These are phyloP conservation scores for Caenorhabditis tropicalis DNA, from an alignment of 1,140 invertebrate species.

Conservation along the genomic window DNA sequence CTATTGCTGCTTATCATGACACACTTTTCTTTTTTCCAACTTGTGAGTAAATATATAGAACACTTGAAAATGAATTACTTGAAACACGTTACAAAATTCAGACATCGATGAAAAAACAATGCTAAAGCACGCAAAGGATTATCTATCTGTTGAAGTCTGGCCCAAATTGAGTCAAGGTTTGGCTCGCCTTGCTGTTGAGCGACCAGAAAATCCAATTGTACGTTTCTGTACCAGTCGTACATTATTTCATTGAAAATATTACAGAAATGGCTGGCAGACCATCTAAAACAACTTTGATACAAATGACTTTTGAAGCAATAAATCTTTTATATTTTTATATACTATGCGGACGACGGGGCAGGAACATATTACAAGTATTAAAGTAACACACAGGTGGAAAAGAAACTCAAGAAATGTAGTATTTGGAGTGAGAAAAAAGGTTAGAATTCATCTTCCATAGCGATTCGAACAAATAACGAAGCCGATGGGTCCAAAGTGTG, in stretches of 20 bases:
- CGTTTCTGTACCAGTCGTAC: background rate
- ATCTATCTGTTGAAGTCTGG: conserved; percentile 11
- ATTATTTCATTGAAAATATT: background rate
- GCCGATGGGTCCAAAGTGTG: conserved; percentile 68
- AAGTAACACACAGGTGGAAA: conserved; percentile 15
- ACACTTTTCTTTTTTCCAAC: conserved; percentile 1
- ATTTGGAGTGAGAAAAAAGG: background rate
- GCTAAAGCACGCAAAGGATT: conserved; percentile 13
- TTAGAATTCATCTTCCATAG: conserved; percentile 44
- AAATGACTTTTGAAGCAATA: background rate
- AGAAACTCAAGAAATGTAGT: background rate
- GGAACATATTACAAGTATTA: conserved; percentile 20
- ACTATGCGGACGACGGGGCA: conserved; percentile 17
- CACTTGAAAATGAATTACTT: background rate
- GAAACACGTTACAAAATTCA: background rate
- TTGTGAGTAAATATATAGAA: background rate
- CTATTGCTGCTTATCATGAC: conserved; percentile 20
- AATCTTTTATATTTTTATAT: background rate
- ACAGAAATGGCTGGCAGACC: conserved; percentile 7
- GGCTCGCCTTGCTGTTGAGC: conserved; percentile 4
- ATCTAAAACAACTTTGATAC: background rate
- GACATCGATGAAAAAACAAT: background rate
- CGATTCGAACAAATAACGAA: conserved; percentile 68
- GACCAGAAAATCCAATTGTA: conserved; percentile 11
- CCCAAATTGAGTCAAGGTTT: background rate